These are phyloP conservation scores for Emydocephalus ijimae DNA, from an alignment of 2,113 vertebrate species.

Conservation along the genomic window DNA sequence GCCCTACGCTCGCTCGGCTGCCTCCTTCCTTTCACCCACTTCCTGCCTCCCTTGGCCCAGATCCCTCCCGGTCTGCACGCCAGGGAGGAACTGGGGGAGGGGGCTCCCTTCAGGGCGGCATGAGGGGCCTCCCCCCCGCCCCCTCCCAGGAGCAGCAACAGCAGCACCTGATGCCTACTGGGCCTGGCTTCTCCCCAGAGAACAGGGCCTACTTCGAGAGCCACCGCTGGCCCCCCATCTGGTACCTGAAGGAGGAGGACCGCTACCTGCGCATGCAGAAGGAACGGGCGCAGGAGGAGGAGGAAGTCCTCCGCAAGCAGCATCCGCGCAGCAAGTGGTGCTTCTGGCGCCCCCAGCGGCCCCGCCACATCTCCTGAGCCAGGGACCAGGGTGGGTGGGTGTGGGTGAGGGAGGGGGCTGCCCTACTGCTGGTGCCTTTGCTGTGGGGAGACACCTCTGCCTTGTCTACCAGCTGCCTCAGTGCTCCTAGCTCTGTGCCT, in stretches of 20 bases:
- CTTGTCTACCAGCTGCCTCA: neutral
- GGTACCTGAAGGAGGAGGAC: slow-evolving; percentile 90
- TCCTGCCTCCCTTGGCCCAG: neutral
- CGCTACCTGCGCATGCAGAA: slow-evolving; percentile 83
- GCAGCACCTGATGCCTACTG: neutral
- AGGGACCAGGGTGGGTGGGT: too few relatives aligned
- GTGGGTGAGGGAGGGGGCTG: too few relatives aligned
- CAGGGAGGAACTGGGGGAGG: neutral
- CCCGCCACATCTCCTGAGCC: slow-evolving; percentile 71
- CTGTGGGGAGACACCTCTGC: too few relatives aligned
- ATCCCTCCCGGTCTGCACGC: neutral
- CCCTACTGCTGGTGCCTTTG: neutral
- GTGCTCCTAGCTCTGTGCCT: neutral
- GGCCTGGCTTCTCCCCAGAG: slow-evolving; percentile 55
- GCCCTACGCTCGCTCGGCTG: fast-evolving
- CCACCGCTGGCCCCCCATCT: slow-evolving; percentile 86
- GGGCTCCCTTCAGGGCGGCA: neutral
- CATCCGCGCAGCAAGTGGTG: slow-evolving; percentile 84
- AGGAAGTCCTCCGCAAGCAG: slow-evolving; percentile 65
- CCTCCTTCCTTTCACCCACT: neutral
- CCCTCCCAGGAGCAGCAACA: too few relatives aligned
- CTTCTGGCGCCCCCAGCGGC: slow-evolving; percentile 78
- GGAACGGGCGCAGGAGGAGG: slow-evolving; percentile 76
- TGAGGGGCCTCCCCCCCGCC: too few relatives aligned
- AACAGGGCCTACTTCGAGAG: slow-evolving; percentile 85